Evolutionary conservation across 1,140 invertebrate species (phyloP).

Genomic region (Telenomus remus): DNA sequence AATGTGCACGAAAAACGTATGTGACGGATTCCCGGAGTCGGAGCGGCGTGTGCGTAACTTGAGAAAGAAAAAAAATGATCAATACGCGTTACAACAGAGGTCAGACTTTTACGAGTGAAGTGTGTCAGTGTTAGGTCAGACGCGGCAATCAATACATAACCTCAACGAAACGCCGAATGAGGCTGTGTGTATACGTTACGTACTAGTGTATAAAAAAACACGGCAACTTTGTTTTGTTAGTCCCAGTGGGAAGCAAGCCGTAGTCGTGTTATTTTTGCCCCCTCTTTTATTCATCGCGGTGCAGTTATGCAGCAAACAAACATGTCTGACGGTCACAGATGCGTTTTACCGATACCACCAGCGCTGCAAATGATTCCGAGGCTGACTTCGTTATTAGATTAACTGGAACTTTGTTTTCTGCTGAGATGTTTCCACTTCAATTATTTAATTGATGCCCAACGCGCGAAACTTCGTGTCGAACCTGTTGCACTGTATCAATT

Average conservation of each 20-base stretch:
- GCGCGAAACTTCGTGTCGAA: no score
- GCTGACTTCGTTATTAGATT: no score
- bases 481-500: no score
- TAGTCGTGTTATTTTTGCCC: conserved; percentile 27
- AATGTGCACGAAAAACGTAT: conserved; percentile 7
- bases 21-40: conserved; percentile 16
- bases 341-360: no score
- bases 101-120: conserved; percentile 69
- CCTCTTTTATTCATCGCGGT: conserved; percentile 32
- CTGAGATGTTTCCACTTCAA: neutral
- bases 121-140: conserved; percentile 75
- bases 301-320: conserved; percentile 4
- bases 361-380: no score
- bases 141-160: conserved; percentile 70
- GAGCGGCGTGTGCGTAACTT: conserved; percentile 35
- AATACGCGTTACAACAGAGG: conserved; percentile 70
- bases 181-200: conserved; percentile 23
- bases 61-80: conserved; percentile 64
- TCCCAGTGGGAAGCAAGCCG: conserved; percentile 1
- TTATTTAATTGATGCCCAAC: conserved; percentile 4
- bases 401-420: no score
- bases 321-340: conserved; percentile 3
- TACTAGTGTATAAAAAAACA: conserved; percentile 33
- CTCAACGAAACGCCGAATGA: conserved; percentile 37
- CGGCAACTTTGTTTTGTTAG: conserved; percentile 53